Evolutionary conservation across 2,888 invertebrate species (phyloP), one percentile per base, ranked within the genome.

Genomic region (Mechanitis messenoides): DNA sequence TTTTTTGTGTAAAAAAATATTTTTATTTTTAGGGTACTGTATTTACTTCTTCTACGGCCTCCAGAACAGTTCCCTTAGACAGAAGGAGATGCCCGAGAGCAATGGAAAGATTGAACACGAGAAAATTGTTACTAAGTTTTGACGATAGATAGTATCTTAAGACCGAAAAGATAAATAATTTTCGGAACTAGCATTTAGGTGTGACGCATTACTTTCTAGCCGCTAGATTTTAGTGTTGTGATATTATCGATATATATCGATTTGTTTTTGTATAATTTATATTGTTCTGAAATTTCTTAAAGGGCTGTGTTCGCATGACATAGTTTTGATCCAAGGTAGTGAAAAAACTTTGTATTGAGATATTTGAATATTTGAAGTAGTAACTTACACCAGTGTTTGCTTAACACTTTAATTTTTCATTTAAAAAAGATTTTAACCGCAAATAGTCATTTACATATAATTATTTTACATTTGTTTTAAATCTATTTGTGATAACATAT

Each of bases 21-120:
- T 57, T 9, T n/a, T 46, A 60, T 63, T 83, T 84, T 4, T 84
- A 95, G 96, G 96, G 58, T 94, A 96, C 75, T 72, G 93, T 2
- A 96, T 98, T 74, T 98, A 98, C 83, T 95, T 97, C 81, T 80
- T 90, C 66, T 98, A 98, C 77, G 97, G 97, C 54, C 92, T 97
- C 61, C 86, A 91, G 50, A 91, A 97, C 78, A 97, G 97, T 61
- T 86, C 91, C 1, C 93, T 95, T 72, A 91, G 92, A n/a, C 73
- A 72, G 59, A 72, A 68, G 55, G 60, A 71, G 4, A 61, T 69
- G 0, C 66, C 71, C 3, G 53, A 65, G 0, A 59, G 62, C 33
- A 80, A 80, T 59, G 75, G 75, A 61, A 71, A 59, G 35, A 64
- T 67, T 45, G 74, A 55, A 2, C 61, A 77, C 55, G 74, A 80